Evolutionary conservation across 2,113 vertebrate species (phyloP), one percentile per base, ranked within the genome.

Genomic region (Zosterops pallidus): DNA sequence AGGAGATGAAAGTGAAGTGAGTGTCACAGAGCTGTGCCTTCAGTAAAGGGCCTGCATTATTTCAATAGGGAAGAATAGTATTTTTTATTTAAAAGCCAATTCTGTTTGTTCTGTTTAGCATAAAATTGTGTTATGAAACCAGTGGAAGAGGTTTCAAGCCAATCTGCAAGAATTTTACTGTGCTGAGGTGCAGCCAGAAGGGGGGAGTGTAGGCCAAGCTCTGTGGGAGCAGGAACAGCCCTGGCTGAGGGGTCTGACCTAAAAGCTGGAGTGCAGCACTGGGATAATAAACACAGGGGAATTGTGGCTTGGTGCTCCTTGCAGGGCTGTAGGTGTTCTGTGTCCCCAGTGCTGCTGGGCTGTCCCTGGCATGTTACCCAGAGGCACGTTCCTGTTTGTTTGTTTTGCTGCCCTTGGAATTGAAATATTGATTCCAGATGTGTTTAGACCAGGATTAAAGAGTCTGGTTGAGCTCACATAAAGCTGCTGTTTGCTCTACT

Each of bases 101-200:
- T 78, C 60, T 33, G 0, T 89, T 93, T 62, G 33, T 83, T 65
- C 33, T 65, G 5, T 21, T 63, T 62, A 46, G 31, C 53, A 26
- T 71, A 68, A 64, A 82, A 35, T 31, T 17, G 22, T 41, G 37
- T 53, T 72, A n/a, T 5, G 9, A 67, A 83, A 31, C 37, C 35
- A 7, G 0, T 9, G 41, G 33, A 13, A 28, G 33, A 37, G 21
- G 60, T 39, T 88, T 74, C 24, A 47, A 37, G 68, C 60, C 50
- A 17, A 0, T 37, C 37, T 41, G 63, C 59, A 49, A 17, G 65
- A 64, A 13, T 46, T 46, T 55, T 41, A n/a, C 33, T 15, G 49
- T 92, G 83, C 53, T 57, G 46, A 60, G 55, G 25, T 86, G 78
- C 95, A 87, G 68, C 97, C 98, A 97, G 97, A 95, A 97, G 98